Base-by-base conservation (phyloP, 2,888 invertebrate species). In the Zhengitettix transpicula region DNA sequence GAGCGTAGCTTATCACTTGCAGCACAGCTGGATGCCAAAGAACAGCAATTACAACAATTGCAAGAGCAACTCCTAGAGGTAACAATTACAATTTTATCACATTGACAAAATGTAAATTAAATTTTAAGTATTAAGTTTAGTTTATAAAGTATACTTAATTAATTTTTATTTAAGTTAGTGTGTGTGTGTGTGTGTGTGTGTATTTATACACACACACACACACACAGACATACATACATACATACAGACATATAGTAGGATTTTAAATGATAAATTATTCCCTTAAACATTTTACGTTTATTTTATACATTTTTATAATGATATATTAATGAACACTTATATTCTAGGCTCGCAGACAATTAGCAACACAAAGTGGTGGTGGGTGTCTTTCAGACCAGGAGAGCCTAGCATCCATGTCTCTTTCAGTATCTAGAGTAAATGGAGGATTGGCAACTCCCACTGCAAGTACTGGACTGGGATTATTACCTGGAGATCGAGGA, bases 341-440 rank as follows among this genome's bases (percentile, higher is more conserved):
- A 28, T 28, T 28, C 28, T 28, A 84, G 84, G 85, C 87, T 59
- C 78, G 86, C 56, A 76, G 87, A 62, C 90, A 91, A 71, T 75
- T 91, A 57, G 28, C 28, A 28, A 28, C 28, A 28, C 28, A 28
- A 28, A 28, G 28, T 28, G 65, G 67, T 66, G 83, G 87, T 5
- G 87, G 87, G 11, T 89, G 89, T 70, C 77, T 90, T 60, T 89
- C 90, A 40, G 91, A 91, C 73, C 89, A 89, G 67, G 90, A 91
- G 74, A 85, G 85, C 65, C 77, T 89, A 52, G 82, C 86, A 5
- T 87, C 87, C 0, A 82, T 87, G 66, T 78, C 79, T 2, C 72
- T 79, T 1, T 78, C 79, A 5, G 73, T 79, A 1, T 76, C 78
- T 62, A 76, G 77, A 66, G 72, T 77, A 54, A 78, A 78, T 63